Conservation (phyloP, 2,113 vertebrate species). For the Campylomormyrus numenius region DNA sequence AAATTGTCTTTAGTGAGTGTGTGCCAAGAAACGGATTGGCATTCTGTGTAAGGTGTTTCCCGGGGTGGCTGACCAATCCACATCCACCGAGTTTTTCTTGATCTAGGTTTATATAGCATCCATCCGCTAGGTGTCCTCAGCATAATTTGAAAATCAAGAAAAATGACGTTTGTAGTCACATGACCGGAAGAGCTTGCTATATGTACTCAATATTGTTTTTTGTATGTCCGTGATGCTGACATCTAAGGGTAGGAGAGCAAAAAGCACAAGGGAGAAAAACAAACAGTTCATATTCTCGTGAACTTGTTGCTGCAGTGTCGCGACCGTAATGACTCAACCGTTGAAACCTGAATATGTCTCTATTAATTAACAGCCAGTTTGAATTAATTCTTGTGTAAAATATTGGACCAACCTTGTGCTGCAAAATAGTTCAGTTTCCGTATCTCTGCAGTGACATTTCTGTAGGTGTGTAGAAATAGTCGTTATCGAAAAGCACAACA, state of each 20-base stretch:
- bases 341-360: not conserved
- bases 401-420: not conserved
- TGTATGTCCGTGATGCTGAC: conserved; percentile 25
- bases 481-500: not conserved
- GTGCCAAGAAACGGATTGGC: not conserved
- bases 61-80: not conserved
- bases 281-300: not conserved
- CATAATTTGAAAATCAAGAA: not conserved
- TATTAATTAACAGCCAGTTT: not conserved
- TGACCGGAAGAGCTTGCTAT: conserved; percentile 56
- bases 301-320: not conserved
- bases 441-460: not conserved
- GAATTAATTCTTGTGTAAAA: not conserved
- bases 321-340: not conserved
- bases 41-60: not conserved
- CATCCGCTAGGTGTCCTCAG: conserved; percentile 31
- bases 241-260: conserved; percentile 20
- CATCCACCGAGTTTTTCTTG: not conserved
- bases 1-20: not conserved
- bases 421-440: not conserved
- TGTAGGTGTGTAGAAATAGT: not conserved
- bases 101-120: conserved; percentile 10
- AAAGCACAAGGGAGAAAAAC: not conserved
- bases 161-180: conserved; percentile 51
- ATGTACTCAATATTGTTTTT: conserved; percentile 31